Evolutionary conservation across 2,113 vertebrate genomes (phyloP), one percentile per base, ranked within the genome.

Genomic region (Brienomyrus longianalis): DNA sequence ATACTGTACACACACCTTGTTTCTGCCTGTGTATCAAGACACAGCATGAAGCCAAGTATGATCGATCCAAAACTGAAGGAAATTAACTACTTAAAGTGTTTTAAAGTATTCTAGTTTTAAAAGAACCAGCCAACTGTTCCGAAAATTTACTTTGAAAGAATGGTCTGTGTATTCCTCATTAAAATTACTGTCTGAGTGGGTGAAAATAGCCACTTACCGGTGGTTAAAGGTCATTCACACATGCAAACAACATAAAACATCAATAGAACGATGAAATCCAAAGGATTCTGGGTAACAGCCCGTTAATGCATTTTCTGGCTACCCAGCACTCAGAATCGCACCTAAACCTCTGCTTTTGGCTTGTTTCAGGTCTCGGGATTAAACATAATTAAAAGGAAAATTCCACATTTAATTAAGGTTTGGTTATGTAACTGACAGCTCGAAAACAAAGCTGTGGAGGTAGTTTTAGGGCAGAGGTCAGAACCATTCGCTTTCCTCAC

Each of bases 361-460:
- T 47, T 59, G 52, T 62, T 48, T 62, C 31, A 54, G 80, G 77
- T 48, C 52, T 59, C 54, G 54, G 89, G 89, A 89, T 89, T 89
- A 89, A 31, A 85, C 35, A 62, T 85, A 89, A 89, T 89, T 89
- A 89, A 89, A 84, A 84, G 89, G 77, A 54, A 89, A 59, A 89
- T 62, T 89, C 89, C 77, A 84, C 89, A 48, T 85, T 85, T 89
- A 89, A 89, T 84, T 43, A 89, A 62, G 89, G 39, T 56, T 43
- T 85, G 5, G 89, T 89, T 89, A 85, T 59, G 54, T 85, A 89
- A 85, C 89, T 62, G 89, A 85, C 89, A 89, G 80, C 80, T 56
- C 45, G 52, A 85, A 89, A 85, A 62, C 77, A 85, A 62, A 52
- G n/a, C 48, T 52, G 13, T n/a, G 39, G 52, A 62, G 13, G 77